Percentiles rank a stretch among this genome's conserved stretches.
These are phyloP conservation scores for Machaerirhynchus nigripectus DNA, from an alignment of 2,113 vertebrate genomes.

Conservation along the genomic window DNA sequence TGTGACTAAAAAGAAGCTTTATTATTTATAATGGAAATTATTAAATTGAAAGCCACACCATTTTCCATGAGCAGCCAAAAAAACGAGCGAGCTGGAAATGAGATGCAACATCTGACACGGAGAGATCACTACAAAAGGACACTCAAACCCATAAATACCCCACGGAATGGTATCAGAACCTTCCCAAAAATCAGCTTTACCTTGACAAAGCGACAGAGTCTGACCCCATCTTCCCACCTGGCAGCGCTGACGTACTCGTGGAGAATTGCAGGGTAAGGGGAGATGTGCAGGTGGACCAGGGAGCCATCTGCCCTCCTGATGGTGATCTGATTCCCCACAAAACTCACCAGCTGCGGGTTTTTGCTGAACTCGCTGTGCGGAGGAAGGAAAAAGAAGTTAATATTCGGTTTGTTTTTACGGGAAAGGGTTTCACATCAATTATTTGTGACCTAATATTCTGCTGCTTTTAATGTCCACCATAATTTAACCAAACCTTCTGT, in stretches of 20 bases:
- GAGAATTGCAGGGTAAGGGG: conserved; percentile 86
- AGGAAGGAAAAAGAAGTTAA: neutral
- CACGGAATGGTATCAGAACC: accelerated
- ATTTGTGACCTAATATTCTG: accelerated
- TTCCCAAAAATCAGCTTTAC: conserved; percentile 55
- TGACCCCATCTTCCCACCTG: conserved; percentile 88
- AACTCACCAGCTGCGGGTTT: conserved; percentile 84
- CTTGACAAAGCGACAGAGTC: conserved; percentile 95
- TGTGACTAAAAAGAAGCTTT: neutral
- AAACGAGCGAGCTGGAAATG: neutral
- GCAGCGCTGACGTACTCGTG: conserved; percentile 79
- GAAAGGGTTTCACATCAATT: accelerated
- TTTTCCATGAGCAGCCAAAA: neutral
- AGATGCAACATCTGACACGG: accelerated
- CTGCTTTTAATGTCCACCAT: accelerated
- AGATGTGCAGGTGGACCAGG: conserved; percentile 81
- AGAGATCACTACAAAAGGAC: accelerated
- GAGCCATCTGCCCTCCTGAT: conserved; percentile 89
- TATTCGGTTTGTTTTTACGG: neutral
- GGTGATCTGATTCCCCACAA: conserved; percentile 83
- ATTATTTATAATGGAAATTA: too few species aligned
- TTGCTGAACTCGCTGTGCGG: conserved; percentile 84
- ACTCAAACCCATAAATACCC: neutral
- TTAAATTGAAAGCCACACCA: too few species aligned
- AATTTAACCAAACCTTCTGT: neutral